These are phyloP conservation scores for Nothoprocta perdicaria DNA, from an alignment of 2,113 vertebrate species.

Conservation along the genomic window DNA sequence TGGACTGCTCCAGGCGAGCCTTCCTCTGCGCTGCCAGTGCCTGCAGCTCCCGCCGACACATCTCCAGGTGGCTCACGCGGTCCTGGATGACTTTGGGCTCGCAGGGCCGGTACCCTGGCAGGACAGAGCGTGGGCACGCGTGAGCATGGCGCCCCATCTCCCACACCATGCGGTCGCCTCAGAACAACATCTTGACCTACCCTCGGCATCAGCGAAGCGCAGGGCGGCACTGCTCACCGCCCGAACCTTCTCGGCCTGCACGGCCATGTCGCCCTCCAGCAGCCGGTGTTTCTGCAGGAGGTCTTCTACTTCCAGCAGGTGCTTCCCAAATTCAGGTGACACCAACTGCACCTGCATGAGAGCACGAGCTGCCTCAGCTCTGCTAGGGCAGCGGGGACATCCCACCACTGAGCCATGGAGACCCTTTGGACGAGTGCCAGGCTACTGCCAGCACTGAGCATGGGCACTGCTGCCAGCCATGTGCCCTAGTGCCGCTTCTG, in stretches of 20 bases:
- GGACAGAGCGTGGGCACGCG: accelerated
- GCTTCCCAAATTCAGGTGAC: constrained; percentile 92
- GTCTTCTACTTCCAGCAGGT: constrained; percentile 93
- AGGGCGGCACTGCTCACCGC: constrained; percentile 83
- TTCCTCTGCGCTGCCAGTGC: constrained; percentile 83
- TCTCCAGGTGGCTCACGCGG: constrained; percentile 88
- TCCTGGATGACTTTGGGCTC: constrained; percentile 93
- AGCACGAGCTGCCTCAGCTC: neutral
- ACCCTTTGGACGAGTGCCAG: neutral
- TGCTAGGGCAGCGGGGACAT: neutral
- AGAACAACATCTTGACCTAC: constrained; percentile 71
- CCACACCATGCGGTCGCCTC: accelerated
- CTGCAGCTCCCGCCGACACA: constrained; percentile 88
- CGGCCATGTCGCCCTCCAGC: constrained; percentile 89
- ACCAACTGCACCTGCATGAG: constrained; percentile 81
- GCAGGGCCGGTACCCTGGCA: constrained; percentile 92
- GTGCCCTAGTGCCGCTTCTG: too few relatives aligned
- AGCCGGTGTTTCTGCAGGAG: constrained; percentile 92
- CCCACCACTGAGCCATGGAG: neutral
- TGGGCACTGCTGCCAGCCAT: neutral
- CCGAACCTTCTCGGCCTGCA: constrained; percentile 90
- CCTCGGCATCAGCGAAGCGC: constrained; percentile 86
- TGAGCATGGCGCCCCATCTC: neutral
- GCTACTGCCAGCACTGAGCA: too few relatives aligned
- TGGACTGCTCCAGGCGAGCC: constrained; percentile 87